Evolutionary conservation across 2,113 vertebrate species (phyloP).

Genomic region (Halcyon malimbica): DNA sequence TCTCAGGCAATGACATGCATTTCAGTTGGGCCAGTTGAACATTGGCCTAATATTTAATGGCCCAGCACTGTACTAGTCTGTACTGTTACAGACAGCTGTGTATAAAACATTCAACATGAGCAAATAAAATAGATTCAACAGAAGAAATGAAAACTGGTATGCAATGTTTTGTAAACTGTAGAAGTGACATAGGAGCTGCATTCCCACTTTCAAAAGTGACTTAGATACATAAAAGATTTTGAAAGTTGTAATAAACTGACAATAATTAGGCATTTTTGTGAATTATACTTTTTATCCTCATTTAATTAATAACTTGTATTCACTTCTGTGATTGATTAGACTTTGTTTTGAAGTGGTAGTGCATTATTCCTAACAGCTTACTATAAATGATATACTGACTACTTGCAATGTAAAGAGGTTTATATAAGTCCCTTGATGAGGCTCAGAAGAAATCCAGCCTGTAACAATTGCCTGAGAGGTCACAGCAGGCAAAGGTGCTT

Average conservation of each 20-base stretch:
- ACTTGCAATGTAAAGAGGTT: background rate
- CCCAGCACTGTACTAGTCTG: background rate
- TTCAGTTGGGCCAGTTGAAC: background rate
- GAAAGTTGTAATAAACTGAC: background rate
- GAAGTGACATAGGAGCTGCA: background rate
- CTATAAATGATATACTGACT: background rate
- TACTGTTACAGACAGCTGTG: background rate
- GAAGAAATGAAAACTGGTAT: background rate
- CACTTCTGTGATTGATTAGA: conserved; percentile 3
- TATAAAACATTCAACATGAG: background rate
- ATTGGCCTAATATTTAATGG: background rate
- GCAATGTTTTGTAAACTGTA: background rate
- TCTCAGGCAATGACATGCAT: background rate
- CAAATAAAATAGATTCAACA: background rate
- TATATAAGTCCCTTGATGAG: background rate
- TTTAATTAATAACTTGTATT: background rate
- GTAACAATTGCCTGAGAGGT: background rate
- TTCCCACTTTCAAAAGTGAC: background rate
- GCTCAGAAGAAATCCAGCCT: background rate
- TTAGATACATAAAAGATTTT: background rate
- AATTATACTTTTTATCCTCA: background rate
- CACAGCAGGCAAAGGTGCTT: background rate
- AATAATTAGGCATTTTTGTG: background rate
- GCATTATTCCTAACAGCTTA: background rate
- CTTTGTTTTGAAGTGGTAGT: conserved; percentile 8